phyloP scores from a whole-genome alignment of 1,140 invertebrate species.

The Lepidurus packardi region DNA sequence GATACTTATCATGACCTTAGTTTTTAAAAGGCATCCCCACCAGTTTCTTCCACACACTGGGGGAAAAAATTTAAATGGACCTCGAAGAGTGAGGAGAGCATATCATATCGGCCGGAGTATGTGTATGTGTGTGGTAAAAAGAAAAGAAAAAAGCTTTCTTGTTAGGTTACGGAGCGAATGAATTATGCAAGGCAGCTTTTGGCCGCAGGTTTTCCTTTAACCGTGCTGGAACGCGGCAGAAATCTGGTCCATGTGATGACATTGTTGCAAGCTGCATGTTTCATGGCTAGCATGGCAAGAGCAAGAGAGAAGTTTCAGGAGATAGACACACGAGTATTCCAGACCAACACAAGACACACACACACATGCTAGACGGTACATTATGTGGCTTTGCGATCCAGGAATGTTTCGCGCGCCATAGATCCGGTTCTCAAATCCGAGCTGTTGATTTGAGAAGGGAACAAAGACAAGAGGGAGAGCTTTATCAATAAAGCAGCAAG shows the following conservation, averaged over 20 bases:
- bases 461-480: neutral
- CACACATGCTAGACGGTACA: neutral
- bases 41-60: neutral
- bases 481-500: slow-evolving; percentile 11
- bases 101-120: neutral
- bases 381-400: neutral
- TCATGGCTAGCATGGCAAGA: slow-evolving; percentile 3
- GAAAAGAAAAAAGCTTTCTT: neutral
- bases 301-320: too few relatives aligned
- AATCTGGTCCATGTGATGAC: neutral
- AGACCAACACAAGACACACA: neutral
- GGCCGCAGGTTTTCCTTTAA: neutral
- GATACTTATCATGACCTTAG: slow-evolving; percentile 12
- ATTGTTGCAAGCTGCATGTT: slow-evolving; percentile 16
- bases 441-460: neutral
- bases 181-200: slow-evolving; percentile 18
- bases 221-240: neutral
- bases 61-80: neutral
- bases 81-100: neutral
- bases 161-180: slow-evolving; percentile 13
- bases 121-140: neutral
- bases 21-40: neutral
- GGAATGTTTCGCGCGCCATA: neutral
- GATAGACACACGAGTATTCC: too few relatives aligned
- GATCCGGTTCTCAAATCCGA: neutral